Conservation (phyloP, 2,888 invertebrate genomes). For the Atethmia centrago region DNA sequence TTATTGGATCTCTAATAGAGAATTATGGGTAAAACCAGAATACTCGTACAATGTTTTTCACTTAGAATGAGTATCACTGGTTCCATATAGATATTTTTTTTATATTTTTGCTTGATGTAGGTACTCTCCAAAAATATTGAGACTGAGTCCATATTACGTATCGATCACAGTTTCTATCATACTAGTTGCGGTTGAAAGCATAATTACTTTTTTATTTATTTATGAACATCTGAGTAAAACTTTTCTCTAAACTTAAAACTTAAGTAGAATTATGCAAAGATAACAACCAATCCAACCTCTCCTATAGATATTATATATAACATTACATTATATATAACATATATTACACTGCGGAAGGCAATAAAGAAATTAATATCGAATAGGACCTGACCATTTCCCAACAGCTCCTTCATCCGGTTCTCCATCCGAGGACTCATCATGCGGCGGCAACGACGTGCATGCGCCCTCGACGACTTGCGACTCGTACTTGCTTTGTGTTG, state of each 20-base stretch:
- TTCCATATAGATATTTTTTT: no score
- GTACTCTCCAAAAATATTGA: neutral
- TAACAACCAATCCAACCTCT: neutral
- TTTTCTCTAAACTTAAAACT: neutral
- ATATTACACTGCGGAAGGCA: neutral
- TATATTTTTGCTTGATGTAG: no score
- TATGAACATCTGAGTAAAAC: neutral
- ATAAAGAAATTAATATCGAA: neutral
- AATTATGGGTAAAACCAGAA: neutral
- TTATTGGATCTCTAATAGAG: neutral
- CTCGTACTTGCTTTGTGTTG: slow-evolving; percentile 93
- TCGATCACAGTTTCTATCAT: neutral
- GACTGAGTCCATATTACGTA: neutral
- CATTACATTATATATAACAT: no score
- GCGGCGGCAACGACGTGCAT: slow-evolving; percentile 76
- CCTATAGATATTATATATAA: neutral
- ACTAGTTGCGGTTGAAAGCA: neutral
- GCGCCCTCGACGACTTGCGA: slow-evolving; percentile 93
- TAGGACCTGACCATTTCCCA: neutral
- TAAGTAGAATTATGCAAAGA: neutral
- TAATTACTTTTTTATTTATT: neutral
- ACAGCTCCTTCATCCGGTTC: slow-evolving; percentile 67
- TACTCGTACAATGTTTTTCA: neutral
- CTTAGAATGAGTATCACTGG: neutral
- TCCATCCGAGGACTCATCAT: slow-evolving; percentile 72